A percentile compares a stretch with the other conserved stretches of the same genome.
These are phyloP conservation scores for Cheilosia grossa DNA, from an alignment of 2,888 invertebrate genomes.

Conservation along the genomic window DNA sequence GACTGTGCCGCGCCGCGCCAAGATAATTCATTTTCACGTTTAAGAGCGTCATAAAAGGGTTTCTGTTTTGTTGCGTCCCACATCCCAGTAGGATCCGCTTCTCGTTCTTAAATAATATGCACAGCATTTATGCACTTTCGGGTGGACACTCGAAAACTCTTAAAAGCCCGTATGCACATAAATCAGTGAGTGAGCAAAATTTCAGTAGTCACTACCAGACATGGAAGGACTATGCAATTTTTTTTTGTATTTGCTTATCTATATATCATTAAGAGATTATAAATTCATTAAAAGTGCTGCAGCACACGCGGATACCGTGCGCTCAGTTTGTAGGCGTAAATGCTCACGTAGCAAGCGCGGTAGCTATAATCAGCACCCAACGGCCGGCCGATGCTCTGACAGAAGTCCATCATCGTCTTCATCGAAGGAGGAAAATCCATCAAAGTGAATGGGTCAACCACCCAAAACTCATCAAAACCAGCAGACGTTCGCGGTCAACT, in stretches of 20 bases:
- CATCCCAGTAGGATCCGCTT: slow-evolving; percentile 64
- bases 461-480: slow-evolving; percentile 74
- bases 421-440: slow-evolving; percentile 73
- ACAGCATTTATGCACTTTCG: slow-evolving; percentile 50
- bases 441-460: slow-evolving; percentile 75
- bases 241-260: slow-evolving; percentile 68
- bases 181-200: slow-evolving; percentile 19
- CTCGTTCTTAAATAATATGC: slow-evolving; percentile 61
- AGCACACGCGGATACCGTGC: slow-evolving; percentile 49
- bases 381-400: slow-evolving; percentile 57
- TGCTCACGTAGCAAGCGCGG: slow-evolving; percentile 76
- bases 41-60: slow-evolving; percentile 66
- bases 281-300: slow-evolving; percentile 74
- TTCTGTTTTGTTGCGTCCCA: too few relatives aligned
- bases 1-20: slow-evolving; percentile 51
- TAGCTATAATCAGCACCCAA: slow-evolving; percentile 76
- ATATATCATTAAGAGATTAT: slow-evolving; percentile 75
- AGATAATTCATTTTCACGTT: slow-evolving; percentile 73
- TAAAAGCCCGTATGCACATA: background rate
- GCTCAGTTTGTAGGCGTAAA: slow-evolving; percentile 74
- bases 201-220: slow-evolving; percentile 40
- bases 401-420: slow-evolving; percentile 70
- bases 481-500: slow-evolving; percentile 39
- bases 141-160: slow-evolving; percentile 58
- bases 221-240: slow-evolving; percentile 42